Evolutionary conservation across 2,113 vertebrate genomes (phyloP).

Genomic region (Neomonachus schauinslandi): DNA sequence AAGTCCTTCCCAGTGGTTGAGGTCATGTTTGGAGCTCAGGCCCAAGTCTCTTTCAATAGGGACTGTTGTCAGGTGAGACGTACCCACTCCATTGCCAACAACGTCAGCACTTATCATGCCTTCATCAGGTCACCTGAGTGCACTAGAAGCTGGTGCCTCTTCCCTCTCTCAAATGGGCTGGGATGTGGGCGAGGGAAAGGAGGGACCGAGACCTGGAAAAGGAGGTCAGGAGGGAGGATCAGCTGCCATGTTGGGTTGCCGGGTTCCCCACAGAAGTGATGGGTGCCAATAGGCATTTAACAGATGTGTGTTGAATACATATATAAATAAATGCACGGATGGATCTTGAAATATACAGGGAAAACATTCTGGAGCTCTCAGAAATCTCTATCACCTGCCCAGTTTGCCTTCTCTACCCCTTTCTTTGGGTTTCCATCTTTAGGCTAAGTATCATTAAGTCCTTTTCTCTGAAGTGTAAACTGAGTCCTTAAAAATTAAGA

Average conservation of each 20-base stretch:
- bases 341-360: neutral
- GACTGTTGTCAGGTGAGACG: conserved; percentile 41
- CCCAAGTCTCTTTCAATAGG: conserved; percentile 57
- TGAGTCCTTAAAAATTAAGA: conserved; percentile 38
- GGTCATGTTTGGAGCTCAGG: conserved; percentile 22
- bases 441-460: neutral
- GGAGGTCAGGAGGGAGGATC: neutral
- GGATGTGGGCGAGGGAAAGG: neutral
- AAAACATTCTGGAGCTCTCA: neutral
- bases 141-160: neutral
- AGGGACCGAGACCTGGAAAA: neutral
- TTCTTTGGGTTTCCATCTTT: neutral
- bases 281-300: neutral
- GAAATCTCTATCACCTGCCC: neutral
- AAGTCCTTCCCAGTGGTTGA: conserved; percentile 14
- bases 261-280: neutral
- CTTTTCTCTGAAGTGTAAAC: conserved; percentile 14
- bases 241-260: neutral
- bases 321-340: conserved; percentile 10
- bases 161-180: neutral
- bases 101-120: neutral
- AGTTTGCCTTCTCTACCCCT: neutral
- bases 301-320: conserved; percentile 6
- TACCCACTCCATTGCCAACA: conserved; percentile 31
- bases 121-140: conserved; percentile 36